Conservation (phyloP, 2,888 invertebrate genomes). For the Mellilla xanthometata region DNA sequence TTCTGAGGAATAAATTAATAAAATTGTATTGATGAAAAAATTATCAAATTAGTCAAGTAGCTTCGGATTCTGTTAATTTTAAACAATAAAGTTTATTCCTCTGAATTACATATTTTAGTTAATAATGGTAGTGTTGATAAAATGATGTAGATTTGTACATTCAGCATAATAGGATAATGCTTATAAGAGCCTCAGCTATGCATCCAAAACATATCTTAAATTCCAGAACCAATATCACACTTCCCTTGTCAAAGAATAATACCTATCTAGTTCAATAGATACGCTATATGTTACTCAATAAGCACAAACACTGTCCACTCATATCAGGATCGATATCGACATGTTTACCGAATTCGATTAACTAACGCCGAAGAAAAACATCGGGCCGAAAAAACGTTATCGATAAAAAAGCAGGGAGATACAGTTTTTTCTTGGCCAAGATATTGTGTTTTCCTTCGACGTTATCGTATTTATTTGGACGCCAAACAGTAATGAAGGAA, state of each 20-base stretch:
- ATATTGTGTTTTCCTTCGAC: constrained; percentile 65
- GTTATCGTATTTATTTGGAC: constrained; percentile 68
- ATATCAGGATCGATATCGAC: constrained; percentile 42
- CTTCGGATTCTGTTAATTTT: too few species aligned
- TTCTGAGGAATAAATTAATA: too few species aligned
- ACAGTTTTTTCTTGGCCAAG: constrained; percentile 59
- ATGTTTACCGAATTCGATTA: constrained; percentile 73
- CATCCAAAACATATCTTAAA: too few species aligned
- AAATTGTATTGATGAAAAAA: too few species aligned
- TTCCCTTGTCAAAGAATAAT: constrained; percentile 7
- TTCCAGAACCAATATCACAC: neutral
- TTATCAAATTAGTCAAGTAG: too few species aligned
- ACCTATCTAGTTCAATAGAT: constrained; percentile 1
- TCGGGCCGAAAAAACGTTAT: constrained; percentile 57
- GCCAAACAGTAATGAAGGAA: constrained; percentile 33
- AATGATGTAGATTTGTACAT: too few species aligned
- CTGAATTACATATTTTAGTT: too few species aligned
- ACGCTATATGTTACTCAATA: constrained; percentile 17
- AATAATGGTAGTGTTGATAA: too few species aligned
- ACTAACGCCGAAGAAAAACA: constrained; percentile 58
- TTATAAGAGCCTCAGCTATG: too few species aligned
- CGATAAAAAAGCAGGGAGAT: constrained; percentile 58
- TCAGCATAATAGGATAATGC: too few species aligned
- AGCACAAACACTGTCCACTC: constrained; percentile 28
- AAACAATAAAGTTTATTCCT: too few species aligned